Evolutionary conservation across 2,113 vertebrate species (phyloP).

Genomic region (Irena cyanogastra): DNA sequence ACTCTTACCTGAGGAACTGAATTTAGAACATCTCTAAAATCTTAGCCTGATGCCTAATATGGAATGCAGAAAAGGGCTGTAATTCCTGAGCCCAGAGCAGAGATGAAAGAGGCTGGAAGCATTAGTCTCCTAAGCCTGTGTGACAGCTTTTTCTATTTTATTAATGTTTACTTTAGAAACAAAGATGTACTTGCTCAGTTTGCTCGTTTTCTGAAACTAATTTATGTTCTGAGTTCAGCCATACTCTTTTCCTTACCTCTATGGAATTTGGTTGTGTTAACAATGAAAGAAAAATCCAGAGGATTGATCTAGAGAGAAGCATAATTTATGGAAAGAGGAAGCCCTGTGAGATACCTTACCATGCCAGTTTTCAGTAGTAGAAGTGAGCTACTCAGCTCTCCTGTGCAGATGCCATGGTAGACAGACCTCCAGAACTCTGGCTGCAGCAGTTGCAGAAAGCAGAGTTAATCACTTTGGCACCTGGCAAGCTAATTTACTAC

Average conservation of each 20-base stretch:
- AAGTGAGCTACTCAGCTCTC: background rate
- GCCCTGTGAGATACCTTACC: background rate
- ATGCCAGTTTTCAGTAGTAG: background rate
- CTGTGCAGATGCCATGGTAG: background rate
- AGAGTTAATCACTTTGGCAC: background rate
- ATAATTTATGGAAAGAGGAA: background rate
- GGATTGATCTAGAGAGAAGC: background rate
- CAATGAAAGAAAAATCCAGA: background rate
- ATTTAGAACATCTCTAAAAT: constrained; percentile 1
- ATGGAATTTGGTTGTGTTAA: background rate
- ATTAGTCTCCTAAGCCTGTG: background rate
- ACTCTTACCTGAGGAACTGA: background rate
- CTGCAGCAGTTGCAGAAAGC: background rate
- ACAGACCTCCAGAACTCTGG: background rate
- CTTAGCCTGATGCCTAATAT: background rate
- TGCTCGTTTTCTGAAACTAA: constrained; percentile 2
- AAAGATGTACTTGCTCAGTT: background rate
- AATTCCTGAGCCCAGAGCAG: background rate
- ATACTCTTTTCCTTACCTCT: background rate
- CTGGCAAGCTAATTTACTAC: background rate
- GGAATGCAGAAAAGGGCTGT: background rate
- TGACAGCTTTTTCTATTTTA: background rate
- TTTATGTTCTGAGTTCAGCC: constrained; percentile 2
- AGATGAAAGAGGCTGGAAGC: background rate
- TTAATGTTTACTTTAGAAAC: background rate